Conservation (phyloP, 2,888 invertebrate genomes). For the Thecocarcelia acutangulata region DNA sequence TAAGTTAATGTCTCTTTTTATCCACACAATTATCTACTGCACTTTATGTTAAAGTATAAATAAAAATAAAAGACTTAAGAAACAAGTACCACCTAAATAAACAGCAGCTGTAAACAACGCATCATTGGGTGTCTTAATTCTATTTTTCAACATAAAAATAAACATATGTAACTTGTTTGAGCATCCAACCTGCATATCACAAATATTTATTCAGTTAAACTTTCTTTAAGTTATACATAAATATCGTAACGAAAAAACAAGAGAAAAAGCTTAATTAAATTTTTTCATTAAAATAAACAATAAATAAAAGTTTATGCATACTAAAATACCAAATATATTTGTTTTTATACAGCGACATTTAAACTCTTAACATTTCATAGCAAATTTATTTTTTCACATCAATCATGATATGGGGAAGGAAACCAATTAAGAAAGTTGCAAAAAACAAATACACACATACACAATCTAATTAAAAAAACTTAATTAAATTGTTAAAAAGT, state of each 20-base stretch:
- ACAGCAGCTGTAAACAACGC: neutral
- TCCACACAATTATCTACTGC: neutral
- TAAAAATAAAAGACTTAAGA: conserved; percentile 41
- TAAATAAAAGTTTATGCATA: conserved; percentile 41
- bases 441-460: too few relatives aligned
- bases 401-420: neutral
- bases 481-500: too few relatives aligned
- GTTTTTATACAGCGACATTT: neutral
- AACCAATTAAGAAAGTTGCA: neutral
- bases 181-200: conserved; percentile 31
- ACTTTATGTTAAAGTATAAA: conserved; percentile 1
- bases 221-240: conserved; percentile 50
- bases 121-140: conserved; percentile 28
- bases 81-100: conserved; percentile 28
- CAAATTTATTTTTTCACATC: conserved; percentile 7
- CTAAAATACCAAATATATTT: neutral
- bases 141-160: conserved; percentile 8
- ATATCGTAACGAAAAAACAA: conserved; percentile 17
- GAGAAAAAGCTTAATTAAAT: conserved; percentile 29
- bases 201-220: conserved; percentile 57
- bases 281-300: conserved; percentile 40
- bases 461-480: neutral
- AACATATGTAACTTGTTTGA: neutral
- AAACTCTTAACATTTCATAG: conserved; percentile 19
- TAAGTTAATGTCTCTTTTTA: conserved; percentile 26